phyloP scores from a whole-genome alignment of 2,113 vertebrate species.

The Cyanoderma ruficeps region DNA sequence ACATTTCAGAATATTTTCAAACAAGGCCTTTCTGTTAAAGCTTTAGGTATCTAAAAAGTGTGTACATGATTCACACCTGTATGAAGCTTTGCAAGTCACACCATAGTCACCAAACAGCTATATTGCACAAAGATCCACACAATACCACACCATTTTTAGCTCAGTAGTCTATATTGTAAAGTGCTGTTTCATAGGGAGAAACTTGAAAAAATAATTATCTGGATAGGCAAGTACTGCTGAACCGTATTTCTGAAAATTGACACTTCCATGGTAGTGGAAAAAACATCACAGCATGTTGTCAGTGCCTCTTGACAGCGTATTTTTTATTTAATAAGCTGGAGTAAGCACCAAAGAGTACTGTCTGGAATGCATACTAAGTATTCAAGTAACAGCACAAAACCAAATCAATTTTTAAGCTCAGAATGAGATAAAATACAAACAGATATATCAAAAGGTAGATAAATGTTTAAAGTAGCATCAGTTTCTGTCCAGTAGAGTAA shows the following conservation, averaged over 20 bases:
- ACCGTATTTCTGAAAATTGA: slow-evolving; percentile 1
- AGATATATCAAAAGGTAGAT: not conserved
- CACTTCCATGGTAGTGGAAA: not conserved
- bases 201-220: slow-evolving; percentile 23
- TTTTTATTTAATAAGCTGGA: not conserved
- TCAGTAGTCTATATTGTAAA: slow-evolving; percentile 79
- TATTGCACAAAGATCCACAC: slow-evolving; percentile 79
- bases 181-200: slow-evolving; percentile 75
- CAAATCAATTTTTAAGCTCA: not conserved
- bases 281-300: not conserved
- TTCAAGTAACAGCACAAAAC: slow-evolving; percentile 19
- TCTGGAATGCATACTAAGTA: slow-evolving; percentile 12
- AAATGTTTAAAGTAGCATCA: not conserved
- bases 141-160: slow-evolving; percentile 68
- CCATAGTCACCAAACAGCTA: slow-evolving; percentile 58
- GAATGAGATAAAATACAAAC: not conserved
- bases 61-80: slow-evolving; percentile 42
- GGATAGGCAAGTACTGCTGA: slow-evolving; percentile 25
- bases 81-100: slow-evolving; percentile 51
- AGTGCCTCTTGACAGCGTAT: not conserved
- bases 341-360: slow-evolving; percentile 4
- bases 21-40: slow-evolving; percentile 69
- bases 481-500: slow-evolving; percentile 5
- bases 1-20: slow-evolving; percentile 61
- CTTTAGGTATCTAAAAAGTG: slow-evolving; percentile 53